A percentile compares a stretch with the other conserved stretches of the same genome.
phyloP scores from a whole-genome alignment of 2,888 invertebrate species.

The Blastobasis lacticolella region DNA sequence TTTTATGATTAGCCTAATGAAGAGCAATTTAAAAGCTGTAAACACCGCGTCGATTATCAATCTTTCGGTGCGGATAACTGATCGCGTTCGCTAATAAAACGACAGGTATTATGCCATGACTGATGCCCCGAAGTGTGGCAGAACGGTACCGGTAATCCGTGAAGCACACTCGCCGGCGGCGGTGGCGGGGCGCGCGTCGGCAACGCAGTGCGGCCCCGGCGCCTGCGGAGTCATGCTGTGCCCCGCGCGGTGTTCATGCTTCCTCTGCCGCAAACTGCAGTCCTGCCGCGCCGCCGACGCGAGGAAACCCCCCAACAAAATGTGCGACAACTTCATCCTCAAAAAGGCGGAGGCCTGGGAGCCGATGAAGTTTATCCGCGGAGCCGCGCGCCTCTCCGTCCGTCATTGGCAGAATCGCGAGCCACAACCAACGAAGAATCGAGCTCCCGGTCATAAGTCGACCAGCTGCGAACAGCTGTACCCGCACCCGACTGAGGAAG shows the following conservation, averaged over 20 bases:
- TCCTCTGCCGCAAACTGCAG: slow-evolving; percentile 82
- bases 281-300: slow-evolving; percentile 73
- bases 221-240: slow-evolving; percentile 76
- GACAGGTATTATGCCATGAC: too few relatives aligned
- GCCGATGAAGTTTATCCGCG: slow-evolving; percentile 63
- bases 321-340: slow-evolving; percentile 72
- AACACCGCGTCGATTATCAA: too few relatives aligned
- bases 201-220: slow-evolving; percentile 57
- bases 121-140: background rate
- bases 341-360: slow-evolving; percentile 70
- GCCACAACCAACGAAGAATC: slow-evolving; percentile 55
- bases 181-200: slow-evolving; percentile 27
- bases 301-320: slow-evolving; percentile 56
- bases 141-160: slow-evolving; percentile 53
- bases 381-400: slow-evolving; percentile 67
- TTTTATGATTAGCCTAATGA: too few relatives aligned
- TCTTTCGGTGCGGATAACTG: too few relatives aligned
- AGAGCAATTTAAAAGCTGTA: too few relatives aligned
- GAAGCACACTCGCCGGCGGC: slow-evolving; percentile 36
- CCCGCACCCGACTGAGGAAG: slow-evolving; percentile 50
- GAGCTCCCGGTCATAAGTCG: slow-evolving; percentile 55
- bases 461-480: slow-evolving; percentile 69
- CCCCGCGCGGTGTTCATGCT: slow-evolving; percentile 82
- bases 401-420: slow-evolving; percentile 69
- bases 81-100: slow-evolving; percentile 1